Base-by-base conservation (phyloP, 2,797 vertebrate species). In the Trematomus bernacchii region DNA sequence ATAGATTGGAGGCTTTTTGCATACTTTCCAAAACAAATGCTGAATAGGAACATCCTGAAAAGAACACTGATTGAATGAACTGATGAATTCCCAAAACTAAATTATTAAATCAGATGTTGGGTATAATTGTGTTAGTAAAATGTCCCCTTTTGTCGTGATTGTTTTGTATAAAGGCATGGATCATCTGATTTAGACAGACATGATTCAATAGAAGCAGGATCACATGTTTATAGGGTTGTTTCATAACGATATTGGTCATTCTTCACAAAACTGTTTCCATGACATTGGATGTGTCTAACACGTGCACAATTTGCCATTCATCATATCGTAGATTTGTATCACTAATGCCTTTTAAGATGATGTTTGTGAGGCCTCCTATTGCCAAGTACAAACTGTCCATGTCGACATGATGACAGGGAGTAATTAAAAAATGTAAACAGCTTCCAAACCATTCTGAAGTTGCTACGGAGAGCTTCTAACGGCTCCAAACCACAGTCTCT, bases 361-460 rank as follows among this genome's bases (percentile, higher is more conserved):
- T 59, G 69, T 63, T 72, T 69, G 55, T 54, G 57, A 42, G 63
- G 55, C 27, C 51, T 66, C 21, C 23, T 70, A 47, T 44, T 74
- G 58, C 61, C 69, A 69, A 51, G 54, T 68, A 37, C 16, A 52
- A 57, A 47, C 13, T 19, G 72, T 67, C 63, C 48, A 42, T 68
- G 69, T 83, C 71, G 76, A 72, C 51, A 71, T 61, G 72, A 73
- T 55, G 66, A 79, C 64, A 84, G 70, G 43, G 47, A 76, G 52
- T 66, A 73, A 88, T 75, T 76, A 78, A 61, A 43, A 54, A 69
- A 66, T 57, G 57, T 53, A 76, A 88, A 85, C 65, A 83, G 70
- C 76, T 54, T 83, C 66, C 4, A n/a, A 66, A 67, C 70, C 57
- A 48, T 37, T 51, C 40, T 46, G 55, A 55, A 51, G 59, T 42